phyloP scores from a whole-genome alignment of 2,888 invertebrate species.

The Andrena dorsata region DNA sequence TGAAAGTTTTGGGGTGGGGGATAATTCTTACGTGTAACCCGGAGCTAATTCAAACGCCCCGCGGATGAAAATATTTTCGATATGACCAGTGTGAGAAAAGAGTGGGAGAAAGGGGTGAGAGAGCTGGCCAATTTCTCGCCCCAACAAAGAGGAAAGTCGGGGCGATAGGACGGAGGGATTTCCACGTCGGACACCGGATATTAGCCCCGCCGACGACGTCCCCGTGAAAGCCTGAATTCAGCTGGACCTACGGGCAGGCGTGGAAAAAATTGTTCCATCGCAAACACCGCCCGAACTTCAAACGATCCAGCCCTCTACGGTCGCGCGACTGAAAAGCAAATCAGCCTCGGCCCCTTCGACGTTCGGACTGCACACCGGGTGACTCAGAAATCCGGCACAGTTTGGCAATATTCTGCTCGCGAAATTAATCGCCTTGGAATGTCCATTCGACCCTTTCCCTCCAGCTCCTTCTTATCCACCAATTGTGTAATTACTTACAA shows the following conservation, averaged over 20 bases:
- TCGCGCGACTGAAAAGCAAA: slow-evolving; percentile 55
- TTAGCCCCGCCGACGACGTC: slow-evolving; percentile 49
- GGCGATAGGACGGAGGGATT: slow-evolving; percentile 37
- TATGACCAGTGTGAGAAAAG: too few relatives aligned
- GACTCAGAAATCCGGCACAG: not conserved
- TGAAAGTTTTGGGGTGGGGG: too few relatives aligned
- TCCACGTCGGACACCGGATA: slow-evolving; percentile 54
- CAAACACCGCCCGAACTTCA: slow-evolving; percentile 43
- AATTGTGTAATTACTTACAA: too few relatives aligned
- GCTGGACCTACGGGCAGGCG: slow-evolving; percentile 8
- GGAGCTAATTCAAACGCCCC: too few relatives aligned
- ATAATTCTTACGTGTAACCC: too few relatives aligned
- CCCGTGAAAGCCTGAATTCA: not conserved
- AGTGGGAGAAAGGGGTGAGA: not conserved
- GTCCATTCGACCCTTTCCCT: too few relatives aligned
- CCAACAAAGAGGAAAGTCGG: not conserved
- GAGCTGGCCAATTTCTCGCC: not conserved
- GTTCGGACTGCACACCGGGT: slow-evolving; percentile 6
- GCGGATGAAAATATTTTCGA: too few relatives aligned
- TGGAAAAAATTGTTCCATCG: slow-evolving; percentile 28
- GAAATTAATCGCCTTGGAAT: too few relatives aligned
- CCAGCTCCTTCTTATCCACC: too few relatives aligned
- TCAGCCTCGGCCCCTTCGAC: slow-evolving; percentile 47
- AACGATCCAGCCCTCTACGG: slow-evolving; percentile 29
- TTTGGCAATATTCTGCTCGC: too few relatives aligned